Base-by-base conservation (phyloP, 2,888 invertebrate species). In the Cosmia pyralina region DNA sequence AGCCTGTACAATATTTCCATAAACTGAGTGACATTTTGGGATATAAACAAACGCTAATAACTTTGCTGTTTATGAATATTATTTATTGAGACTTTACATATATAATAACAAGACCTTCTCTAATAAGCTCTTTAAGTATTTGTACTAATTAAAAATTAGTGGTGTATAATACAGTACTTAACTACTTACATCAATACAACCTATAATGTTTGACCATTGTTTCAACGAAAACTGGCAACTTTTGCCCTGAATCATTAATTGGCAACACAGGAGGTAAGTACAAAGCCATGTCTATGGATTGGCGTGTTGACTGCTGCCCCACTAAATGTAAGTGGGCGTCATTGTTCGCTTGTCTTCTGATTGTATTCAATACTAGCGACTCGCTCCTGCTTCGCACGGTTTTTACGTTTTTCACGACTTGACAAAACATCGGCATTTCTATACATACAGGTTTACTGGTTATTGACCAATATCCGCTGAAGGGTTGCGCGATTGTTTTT, bases 321-420 rank as follows among this genome's bases (percentile, higher is more conserved):
- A 77, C 71, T 64, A 66, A 77, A 15, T 38, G 13, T 57, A 28
- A 57, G 87, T 87, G 79, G 87, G 87, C 74, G 87, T 79, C 75
- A 85, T 85, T 85, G 83, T 85, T 79, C 71, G 10, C 17, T 41
- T 72, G 72, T 66, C 58, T 66, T 82, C 58, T 65, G 60, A 52
- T 58, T 66, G 41, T 11, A 62, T 65, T 60, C 7, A 19, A 67
- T 67, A 53, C 13, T 53, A 53, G 50, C 50, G 50, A 50, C 50
- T 3, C 8, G 19, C 19, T 8, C 50, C 8, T 46, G 46, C 4
- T 46, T 46, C 15, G 15, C 13, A 46, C 46, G 4, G 46, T 46
- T 46, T 15, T 46, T 19, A 8, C 3, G 19, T 7, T 19, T 7
- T 19, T 50, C 19, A 50, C 19, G 8, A 8, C 8, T 50, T 19